Conservation (phyloP, 35 echinoderm and acorn worm genomes). For the Heliocidaris tuberculata region DNA sequence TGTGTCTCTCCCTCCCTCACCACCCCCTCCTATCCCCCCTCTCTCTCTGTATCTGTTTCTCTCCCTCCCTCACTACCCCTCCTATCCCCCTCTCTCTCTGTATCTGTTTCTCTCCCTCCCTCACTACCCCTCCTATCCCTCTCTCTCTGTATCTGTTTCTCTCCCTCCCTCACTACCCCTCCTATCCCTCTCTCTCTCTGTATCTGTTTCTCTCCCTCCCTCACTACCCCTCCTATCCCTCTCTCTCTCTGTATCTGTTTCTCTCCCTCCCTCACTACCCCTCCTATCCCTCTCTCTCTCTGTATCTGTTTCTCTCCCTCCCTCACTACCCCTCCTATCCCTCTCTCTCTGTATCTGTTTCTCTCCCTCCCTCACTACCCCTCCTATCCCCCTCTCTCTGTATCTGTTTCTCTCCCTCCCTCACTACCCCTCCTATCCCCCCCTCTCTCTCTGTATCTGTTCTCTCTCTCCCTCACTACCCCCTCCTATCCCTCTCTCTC, state of each 20-base stretch:
- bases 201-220: too few species aligned
- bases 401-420: too few species aligned
- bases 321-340: background rate
- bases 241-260: background rate
- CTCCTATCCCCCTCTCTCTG: background rate
- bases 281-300: background rate
- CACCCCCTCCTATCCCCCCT: background rate
- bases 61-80: background rate
- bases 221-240: background rate
- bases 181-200: background rate
- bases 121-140: background rate
- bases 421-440: background rate
- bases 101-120: too few species aligned
- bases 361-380: too few species aligned
- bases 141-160: too few species aligned
- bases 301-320: background rate
- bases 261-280: too few species aligned
- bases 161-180: background rate
- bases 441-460: background rate
- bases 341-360: background rate
- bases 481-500: background rate
- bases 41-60: background rate
- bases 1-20: too few species aligned
- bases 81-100: background rate
- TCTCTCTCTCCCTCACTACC: too few species aligned